Evolutionary conservation across 1,140 invertebrate genomes (phyloP), one percentile per base, ranked within the genome.

Genomic region (Drosophila varians): DNA sequence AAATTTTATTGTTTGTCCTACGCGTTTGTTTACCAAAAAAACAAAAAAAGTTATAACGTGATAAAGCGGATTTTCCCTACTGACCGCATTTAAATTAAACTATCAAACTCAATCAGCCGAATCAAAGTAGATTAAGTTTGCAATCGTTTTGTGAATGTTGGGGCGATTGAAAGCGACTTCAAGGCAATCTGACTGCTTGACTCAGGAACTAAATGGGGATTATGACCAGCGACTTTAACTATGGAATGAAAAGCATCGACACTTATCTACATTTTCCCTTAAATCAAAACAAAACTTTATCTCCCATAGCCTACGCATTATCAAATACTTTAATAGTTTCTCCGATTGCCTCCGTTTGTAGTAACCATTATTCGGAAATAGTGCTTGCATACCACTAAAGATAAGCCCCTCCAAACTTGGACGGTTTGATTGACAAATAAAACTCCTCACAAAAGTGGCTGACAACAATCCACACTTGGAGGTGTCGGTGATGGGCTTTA

Each of bases 51-150:
- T 21, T 46, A 42, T 55, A 79, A 60, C 46, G 19, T 19, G n/a
- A 49, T 56, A 62, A 57, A 79, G 64, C 54, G 53, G 64, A 68
- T 53, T 74, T 60, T 11, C 52, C 53, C 43, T 40, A 38, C 23
- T 25, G 25, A 78, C 64, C 53, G 42, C 64, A 79, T 76, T 78
- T 79, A 61, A 79, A 86, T 86, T 84, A 69, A 76, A 79, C 60
- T 73, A 66, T 79, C 61, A 84, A 79, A 73, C 56, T 86, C 72
- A 86, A 76, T 84, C 78, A 70, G 52, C 62, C 54, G 42, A 54
- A 64, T 82, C 66, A 76, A 72, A 75, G 52, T 26, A 54, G 80
- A 84, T 83, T 83, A 74, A 65, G 23, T 74, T 64, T 73, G 31
- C 45, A 55, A 54, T 45, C 45, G 25, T 26, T 40, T 42, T 31